Percentiles rank a stretch among this genome's conserved stretches.
phyloP scores from a whole-genome alignment of 1,140 invertebrate species.

The Drosophila bocqueti region DNA sequence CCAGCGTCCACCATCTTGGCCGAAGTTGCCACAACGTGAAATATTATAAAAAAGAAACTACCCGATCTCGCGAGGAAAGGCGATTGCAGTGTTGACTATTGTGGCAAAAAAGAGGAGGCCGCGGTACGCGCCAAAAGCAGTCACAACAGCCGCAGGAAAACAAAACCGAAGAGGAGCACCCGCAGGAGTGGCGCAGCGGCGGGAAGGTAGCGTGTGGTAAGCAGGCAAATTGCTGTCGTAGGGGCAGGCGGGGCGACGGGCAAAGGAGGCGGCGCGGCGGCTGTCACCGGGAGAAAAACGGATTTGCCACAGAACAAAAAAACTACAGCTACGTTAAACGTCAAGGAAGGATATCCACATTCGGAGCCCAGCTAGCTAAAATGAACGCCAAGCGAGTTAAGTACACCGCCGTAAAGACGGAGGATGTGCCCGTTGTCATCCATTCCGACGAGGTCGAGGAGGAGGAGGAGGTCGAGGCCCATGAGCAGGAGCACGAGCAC shows the following conservation, averaged over 20 bases:
- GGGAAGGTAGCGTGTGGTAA: conserved; percentile 1
- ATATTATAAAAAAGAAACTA: conserved; percentile 34
- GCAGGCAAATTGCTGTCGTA: neutral
- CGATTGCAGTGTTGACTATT: conserved; percentile 54
- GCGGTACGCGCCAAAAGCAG: conserved; percentile 41
- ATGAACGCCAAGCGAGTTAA: conserved; percentile 80
- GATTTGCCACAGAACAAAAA: neutral
- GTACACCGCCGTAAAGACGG: conserved; percentile 61
- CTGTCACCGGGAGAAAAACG: conserved; percentile 2
- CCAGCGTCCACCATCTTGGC: conserved; percentile 40
- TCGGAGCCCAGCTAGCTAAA: neutral
- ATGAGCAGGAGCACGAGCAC: conserved; percentile 6
- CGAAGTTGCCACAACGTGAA: conserved; percentile 47
- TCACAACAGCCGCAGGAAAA: neutral
- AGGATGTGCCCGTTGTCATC: conserved; percentile 75
- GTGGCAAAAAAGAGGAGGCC: conserved; percentile 31
- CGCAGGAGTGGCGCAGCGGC: neutral
- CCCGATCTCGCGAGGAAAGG: conserved; percentile 46
- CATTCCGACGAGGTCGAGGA: conserved; percentile 53
- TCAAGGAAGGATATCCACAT: neutral
- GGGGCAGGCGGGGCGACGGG: conserved; percentile 8
- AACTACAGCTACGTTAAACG: neutral
- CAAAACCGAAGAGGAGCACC: neutral
- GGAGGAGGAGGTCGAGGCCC: conserved; percentile 25
- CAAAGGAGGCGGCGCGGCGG: conserved; percentile 13